Evolutionary conservation across 2,113 vertebrate genomes (phyloP).

Genomic region (Hipposideros armiger): DNA sequence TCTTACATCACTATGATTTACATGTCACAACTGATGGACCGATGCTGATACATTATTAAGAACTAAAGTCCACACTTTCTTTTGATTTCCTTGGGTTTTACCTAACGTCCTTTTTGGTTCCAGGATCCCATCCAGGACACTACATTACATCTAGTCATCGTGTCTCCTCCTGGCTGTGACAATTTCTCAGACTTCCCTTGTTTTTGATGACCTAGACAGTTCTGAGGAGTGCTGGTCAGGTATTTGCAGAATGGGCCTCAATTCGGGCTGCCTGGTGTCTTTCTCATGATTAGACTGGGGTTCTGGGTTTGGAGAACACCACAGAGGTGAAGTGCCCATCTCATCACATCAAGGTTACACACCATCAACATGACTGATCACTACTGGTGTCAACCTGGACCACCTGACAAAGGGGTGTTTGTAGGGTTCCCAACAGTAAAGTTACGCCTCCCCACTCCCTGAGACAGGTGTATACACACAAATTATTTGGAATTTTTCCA

Average conservation of each 20-base stretch:
- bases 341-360: not conserved
- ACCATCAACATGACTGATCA: not conserved
- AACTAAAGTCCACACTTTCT: not conserved
- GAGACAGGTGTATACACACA: not conserved
- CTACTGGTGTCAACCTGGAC: not conserved
- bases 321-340: not conserved
- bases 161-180: not conserved
- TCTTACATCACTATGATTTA: conserved; percentile 23
- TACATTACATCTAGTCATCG: not conserved
- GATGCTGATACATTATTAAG: not conserved
- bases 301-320: not conserved
- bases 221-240: not conserved
- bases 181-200: conserved; percentile 15
- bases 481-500: not conserved
- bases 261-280: not conserved
- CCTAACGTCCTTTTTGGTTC: not conserved
- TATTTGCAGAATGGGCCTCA: not conserved
- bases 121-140: not conserved
- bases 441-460: not conserved
- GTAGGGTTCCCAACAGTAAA: not conserved
- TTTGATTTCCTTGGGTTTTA: not conserved
- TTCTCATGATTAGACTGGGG: not conserved
- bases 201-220: not conserved
- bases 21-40: not conserved
- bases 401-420: not conserved